phyloP scores from a whole-genome alignment of 2,888 invertebrate species.

The Synergus laeviventris region DNA sequence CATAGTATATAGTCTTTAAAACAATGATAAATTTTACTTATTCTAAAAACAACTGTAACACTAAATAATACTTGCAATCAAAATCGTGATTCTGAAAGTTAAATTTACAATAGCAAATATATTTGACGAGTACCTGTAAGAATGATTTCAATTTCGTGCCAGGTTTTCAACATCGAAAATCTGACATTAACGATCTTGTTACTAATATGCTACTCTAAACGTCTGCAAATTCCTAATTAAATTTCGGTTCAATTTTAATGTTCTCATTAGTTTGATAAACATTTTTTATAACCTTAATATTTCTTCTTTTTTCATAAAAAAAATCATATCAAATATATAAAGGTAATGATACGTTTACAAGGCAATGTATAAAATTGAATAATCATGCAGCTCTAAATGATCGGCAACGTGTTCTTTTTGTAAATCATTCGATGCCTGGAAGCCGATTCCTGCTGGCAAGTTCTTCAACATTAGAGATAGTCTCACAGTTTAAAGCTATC shows the following conservation, averaged over 20 bases:
- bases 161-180: constrained; percentile 1
- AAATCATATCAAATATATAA: too few relatives aligned
- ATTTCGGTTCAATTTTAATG: background rate
- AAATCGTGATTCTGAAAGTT: background rate
- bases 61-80: background rate
- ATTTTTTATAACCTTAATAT: background rate
- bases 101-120: constrained; percentile 1
- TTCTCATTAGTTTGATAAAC: background rate
- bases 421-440: constrained; percentile 1
- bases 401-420: background rate
- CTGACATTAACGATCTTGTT: constrained; percentile 20
- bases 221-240: background rate
- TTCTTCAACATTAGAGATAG: constrained; percentile 20
- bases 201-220: constrained; percentile 15
- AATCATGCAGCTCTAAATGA: background rate
- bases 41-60: too few relatives aligned
- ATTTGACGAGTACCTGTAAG: background rate
- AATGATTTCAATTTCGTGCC: background rate
- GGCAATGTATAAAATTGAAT: too few relatives aligned
- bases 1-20: too few relatives aligned
- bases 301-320: too few relatives aligned
- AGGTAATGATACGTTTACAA: too few relatives aligned
- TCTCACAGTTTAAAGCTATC: constrained; percentile 37
- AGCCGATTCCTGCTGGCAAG: constrained; percentile 16
- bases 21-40: too few relatives aligned